Base-by-base conservation (phyloP, 2,888 invertebrate species). In the Capitulum mitella region DNA sequence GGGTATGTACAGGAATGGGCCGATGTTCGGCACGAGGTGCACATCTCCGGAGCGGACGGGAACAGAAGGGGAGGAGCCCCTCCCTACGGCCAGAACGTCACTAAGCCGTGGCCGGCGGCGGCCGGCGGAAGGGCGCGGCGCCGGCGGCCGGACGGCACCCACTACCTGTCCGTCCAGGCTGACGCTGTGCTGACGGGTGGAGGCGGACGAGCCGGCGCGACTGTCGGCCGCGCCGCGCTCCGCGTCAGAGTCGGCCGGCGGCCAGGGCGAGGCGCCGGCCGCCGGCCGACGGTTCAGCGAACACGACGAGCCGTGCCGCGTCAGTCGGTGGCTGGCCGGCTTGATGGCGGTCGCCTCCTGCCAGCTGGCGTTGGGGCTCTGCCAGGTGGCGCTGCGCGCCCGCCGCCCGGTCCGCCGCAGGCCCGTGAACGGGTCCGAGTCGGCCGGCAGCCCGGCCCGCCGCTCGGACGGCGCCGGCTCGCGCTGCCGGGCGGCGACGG, bases 261-360 rank as follows among this genome's bases (percentile, higher is more conserved):
- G 70, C 70, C 70, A 70, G 22, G 70, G 70, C 22, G 82, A 79
- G 22, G 82, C 80, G 48, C 80, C 80, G 46, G 82, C 81, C 70
- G 37, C 22, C 5, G 12, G 70, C 70, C 70, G 70, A 3, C 70
- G 37, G 70, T 19, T 70, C 61, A 82, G 78, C 14, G 82, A 82
- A 74, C 82, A 82, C 3, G 82, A 81, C 14, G 82, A 82, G 34
- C 81, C 80, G 77, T 82, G 82, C 12, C 81, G 80, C 6, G 81
- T 81, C 48, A 82, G 77, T 51, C 81, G 82, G 79, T 82, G 82
- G 76, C 82, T 82, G 61, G 82, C 82, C 74, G 82, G 82, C 61
- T 82, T 82, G 78, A 82, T 82, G 78, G 79, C 82, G 0, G 80
- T 80, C 77, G 79, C 78, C 78, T 82, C 81, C 12, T 79, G 79